phyloP scores from a whole-genome alignment of 2,113 vertebrate genomes.

The Charadrius vociferus region DNA sequence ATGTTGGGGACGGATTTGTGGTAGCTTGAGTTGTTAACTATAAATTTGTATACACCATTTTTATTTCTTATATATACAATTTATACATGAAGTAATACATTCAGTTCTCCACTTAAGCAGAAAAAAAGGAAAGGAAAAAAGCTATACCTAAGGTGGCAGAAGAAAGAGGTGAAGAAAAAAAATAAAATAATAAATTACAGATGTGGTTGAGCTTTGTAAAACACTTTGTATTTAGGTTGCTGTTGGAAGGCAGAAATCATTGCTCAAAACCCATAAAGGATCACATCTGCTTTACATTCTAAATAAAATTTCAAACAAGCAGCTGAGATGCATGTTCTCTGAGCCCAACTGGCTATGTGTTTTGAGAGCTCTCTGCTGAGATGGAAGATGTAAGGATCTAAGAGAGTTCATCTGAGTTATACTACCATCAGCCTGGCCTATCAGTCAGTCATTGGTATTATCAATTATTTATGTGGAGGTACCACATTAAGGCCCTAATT shows the following conservation, averaged over 20 bases:
- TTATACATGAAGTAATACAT: neutral
- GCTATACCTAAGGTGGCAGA: neutral
- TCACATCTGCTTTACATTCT: slow-evolving; percentile 6
- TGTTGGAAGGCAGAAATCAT: neutral
- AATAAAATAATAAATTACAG: neutral
- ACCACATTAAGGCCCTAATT: neutral
- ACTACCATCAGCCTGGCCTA: neutral
- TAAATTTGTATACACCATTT: neutral
- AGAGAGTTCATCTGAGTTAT: neutral
- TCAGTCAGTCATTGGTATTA: neutral
- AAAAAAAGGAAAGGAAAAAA: neutral
- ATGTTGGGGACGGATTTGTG: neutral
- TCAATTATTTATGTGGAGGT: neutral
- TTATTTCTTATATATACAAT: neutral
- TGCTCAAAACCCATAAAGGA: neutral
- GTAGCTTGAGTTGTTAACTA: neutral
- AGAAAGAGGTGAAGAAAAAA: neutral
- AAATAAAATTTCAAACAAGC: slow-evolving; percentile 39
- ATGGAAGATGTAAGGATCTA: slow-evolving; percentile 11
- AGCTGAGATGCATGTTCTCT: neutral
- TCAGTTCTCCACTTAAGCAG: neutral
- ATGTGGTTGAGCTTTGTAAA: neutral
- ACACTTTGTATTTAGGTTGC: neutral
- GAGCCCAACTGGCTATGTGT: neutral
- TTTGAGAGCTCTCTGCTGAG: neutral